Evolutionary conservation across 2,113 vertebrate species (phyloP), one percentile per base, ranked within the genome.

Genomic region (Notarius quadriscutis): DNA sequence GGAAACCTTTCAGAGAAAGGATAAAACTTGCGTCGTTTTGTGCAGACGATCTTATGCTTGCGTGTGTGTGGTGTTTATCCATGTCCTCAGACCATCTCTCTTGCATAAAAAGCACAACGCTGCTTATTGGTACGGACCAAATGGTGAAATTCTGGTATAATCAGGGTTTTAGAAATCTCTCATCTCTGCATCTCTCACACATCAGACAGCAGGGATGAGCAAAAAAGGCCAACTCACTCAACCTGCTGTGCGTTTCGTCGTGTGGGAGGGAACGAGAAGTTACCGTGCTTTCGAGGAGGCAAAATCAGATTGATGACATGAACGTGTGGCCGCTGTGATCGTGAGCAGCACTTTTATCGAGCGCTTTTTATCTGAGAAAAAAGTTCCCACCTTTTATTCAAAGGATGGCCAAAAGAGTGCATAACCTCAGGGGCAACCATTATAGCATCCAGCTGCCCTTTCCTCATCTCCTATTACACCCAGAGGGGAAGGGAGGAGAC

Each of bases 401-500:
- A 81, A 53, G 22, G 7, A 84, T 27, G 75, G 48, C 41, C 34
- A 83, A 87, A 57, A 90, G 58, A 81, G 84, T 65, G n/a, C 14
- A 63, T 88, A 78, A 85, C 77, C 89, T 79, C 67, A 78, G 82
- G 87, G 69, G 67, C 87, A 87, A 83, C 62, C 71, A 90, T 90
- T 83, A 88, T 48, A 22, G 50, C 60, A 88, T 75, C 74, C 67
- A 90, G 87, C 89, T 84, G 82, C 83, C 74, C 77, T 85, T 8
- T 7, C 14, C 84, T 86, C 30, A 6, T 58, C 84, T 88, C 69
- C 69, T 60, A 48, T 84, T 75, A 83, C 85, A 53, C 58, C 53
- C 55, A 88, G 72, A 85, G 53, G 79, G 62, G 55, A 69, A 83
- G 62, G 72, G 83, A 78, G 63, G 57, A 81, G 55, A 57, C 20